A percentile compares a stretch with the other conserved stretches of the same genome.
phyloP scores from a whole-genome alignment of 2,888 invertebrate genomes.

The Mamestra brassicae region DNA sequence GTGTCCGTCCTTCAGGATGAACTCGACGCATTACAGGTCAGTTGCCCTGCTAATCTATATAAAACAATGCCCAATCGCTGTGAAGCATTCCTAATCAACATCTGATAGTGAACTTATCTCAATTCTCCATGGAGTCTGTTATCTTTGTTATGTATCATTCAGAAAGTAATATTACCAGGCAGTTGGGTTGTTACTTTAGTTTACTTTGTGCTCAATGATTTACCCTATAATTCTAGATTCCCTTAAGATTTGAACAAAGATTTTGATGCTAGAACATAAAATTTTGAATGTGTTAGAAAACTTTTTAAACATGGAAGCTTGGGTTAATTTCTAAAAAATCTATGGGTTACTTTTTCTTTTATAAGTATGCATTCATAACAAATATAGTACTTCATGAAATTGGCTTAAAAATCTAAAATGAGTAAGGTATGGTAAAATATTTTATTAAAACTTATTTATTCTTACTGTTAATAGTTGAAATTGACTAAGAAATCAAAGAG shows the following conservation, averaged over 20 bases:
- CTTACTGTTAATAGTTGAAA: constrained; percentile 75
- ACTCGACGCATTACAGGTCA: constrained; percentile 92
- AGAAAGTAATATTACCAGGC: not conserved
- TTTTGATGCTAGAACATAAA: not conserved
- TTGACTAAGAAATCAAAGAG: constrained; percentile 85
- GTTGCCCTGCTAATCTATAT: constrained; percentile 30
- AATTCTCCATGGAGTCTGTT: constrained; percentile 25
- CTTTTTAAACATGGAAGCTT: too few relatives aligned
- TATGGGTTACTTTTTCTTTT: not conserved
- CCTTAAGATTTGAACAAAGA: not conserved
- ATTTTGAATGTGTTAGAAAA: not conserved
- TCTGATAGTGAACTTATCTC: constrained; percentile 40
- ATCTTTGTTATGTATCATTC: constrained; percentile 33
- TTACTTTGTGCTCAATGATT: constrained; percentile 37
- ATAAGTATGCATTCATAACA: not conserved
- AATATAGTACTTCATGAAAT: not conserved
- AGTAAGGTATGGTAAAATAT: not conserved
- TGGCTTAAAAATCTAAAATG: not conserved
- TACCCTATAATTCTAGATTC: constrained; percentile 14
- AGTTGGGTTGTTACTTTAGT: constrained; percentile 7
- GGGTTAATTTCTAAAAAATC: not conserved
- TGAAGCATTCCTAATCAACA: constrained; percentile 30
- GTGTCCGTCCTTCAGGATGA: constrained; percentile 98
- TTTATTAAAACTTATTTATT: not conserved
- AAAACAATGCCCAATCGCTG: constrained; percentile 10